Percentiles rank a stretch among this genome's conserved stretches.
Conservation (phyloP, 2,797 vertebrate species). For the Syngnathus acus region DNA sequence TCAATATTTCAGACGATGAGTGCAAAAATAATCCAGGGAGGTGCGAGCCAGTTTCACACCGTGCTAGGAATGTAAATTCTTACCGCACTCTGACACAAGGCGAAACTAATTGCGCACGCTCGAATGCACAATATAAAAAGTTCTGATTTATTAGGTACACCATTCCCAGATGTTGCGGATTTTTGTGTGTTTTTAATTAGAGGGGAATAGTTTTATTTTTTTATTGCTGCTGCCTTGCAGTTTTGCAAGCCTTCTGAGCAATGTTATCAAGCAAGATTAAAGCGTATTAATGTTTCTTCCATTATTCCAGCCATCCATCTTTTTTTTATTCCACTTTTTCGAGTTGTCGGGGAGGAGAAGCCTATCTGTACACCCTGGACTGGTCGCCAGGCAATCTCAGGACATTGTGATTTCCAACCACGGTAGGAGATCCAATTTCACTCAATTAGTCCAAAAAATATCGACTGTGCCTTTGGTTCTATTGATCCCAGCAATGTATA, state of each 20-base stretch:
- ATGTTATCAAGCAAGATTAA: no score
- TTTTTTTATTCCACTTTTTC: background rate
- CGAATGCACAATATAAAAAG: background rate
- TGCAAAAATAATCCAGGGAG: slow-evolving; percentile 32
- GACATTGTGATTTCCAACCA: background rate
- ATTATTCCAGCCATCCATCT: background rate
- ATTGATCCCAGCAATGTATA: background rate
- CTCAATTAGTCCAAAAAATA: background rate
- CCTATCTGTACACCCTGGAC: no score
- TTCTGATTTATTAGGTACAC: background rate
- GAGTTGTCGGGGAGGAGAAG: no score
- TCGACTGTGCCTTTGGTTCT: background rate
- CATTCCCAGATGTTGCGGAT: background rate
- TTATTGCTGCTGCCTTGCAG: background rate
- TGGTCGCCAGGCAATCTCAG: background rate
- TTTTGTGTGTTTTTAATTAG: background rate
- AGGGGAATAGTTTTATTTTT: background rate
- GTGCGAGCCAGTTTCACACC: slow-evolving; percentile 20
- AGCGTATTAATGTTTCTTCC: background rate
- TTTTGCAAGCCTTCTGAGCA: background rate
- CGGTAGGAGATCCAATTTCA: background rate
- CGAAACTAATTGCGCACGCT: background rate
- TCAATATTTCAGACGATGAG: slow-evolving; percentile 42
- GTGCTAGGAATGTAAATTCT: slow-evolving; percentile 1
- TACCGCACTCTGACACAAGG: background rate